Conservation (phyloP, 2,888 invertebrate species). For the Ochropleura plecta region DNA sequence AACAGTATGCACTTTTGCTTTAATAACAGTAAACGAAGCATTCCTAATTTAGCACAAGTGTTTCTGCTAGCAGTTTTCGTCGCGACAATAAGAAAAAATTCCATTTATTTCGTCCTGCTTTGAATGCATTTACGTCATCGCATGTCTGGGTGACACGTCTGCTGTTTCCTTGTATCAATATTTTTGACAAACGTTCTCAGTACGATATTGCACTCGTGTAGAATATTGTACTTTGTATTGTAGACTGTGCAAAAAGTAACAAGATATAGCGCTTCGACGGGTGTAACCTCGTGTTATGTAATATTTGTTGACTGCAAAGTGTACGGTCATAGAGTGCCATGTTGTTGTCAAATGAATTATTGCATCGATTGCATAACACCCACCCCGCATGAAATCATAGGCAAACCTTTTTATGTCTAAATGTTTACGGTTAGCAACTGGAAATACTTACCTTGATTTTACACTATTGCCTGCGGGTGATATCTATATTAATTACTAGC, state of each 20-base stretch:
- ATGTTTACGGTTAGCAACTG: slow-evolving; percentile 20
- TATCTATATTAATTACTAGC: not conserved
- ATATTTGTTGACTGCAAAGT: slow-evolving; percentile 39
- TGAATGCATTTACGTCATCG: slow-evolving; percentile 47
- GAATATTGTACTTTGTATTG: slow-evolving; percentile 19
- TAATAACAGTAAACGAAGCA: slow-evolving; percentile 3
- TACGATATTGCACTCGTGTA: slow-evolving; percentile 7
- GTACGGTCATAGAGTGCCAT: slow-evolving; percentile 28
- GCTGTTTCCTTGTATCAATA: slow-evolving; percentile 42
- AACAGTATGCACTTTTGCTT: not conserved
- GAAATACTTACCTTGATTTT: slow-evolving; percentile 3
- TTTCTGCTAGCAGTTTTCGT: slow-evolving; percentile 18
- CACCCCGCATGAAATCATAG: slow-evolving; percentile 15
- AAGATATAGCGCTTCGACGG: slow-evolving; percentile 24
- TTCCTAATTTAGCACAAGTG: slow-evolving; percentile 14
- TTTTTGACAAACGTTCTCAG: slow-evolving; percentile 25
- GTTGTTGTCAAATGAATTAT: slow-evolving; percentile 40
- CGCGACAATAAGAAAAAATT: slow-evolving; percentile 39
- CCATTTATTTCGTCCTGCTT: slow-evolving; percentile 39
- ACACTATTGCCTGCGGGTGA: slow-evolving; percentile 22
- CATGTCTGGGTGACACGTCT: slow-evolving; percentile 31
- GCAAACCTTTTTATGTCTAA: slow-evolving; percentile 11
- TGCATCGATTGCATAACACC: slow-evolving; percentile 42
- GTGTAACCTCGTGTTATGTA: slow-evolving; percentile 24
- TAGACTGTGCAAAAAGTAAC: slow-evolving; percentile 34